phyloP scores from a whole-genome alignment of 1,140 invertebrate genomes.

The Drosophila micromelanica region DNA sequence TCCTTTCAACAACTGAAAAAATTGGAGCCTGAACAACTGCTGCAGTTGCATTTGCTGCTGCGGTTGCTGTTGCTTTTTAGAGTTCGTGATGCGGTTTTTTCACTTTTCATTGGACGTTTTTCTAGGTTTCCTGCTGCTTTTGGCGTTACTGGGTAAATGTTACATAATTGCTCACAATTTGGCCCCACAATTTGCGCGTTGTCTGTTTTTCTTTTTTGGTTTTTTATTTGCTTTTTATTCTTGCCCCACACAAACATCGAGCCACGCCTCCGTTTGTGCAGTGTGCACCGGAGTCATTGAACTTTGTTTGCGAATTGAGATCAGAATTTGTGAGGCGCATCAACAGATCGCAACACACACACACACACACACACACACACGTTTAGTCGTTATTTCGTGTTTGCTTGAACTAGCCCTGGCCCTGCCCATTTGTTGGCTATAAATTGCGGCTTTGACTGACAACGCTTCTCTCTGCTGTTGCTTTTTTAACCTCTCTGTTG shows the following conservation, averaged over 20 bases:
- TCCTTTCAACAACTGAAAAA: slow-evolving; percentile 54
- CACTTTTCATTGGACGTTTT: slow-evolving; percentile 70
- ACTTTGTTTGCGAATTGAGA: slow-evolving; percentile 30
- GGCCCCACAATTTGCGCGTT: slow-evolving; percentile 25
- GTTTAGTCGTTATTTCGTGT: background rate
- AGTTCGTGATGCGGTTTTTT: slow-evolving; percentile 66
- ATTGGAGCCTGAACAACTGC: slow-evolving; percentile 21
- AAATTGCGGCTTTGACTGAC: slow-evolving; percentile 25
- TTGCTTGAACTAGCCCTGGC: slow-evolving; percentile 17
- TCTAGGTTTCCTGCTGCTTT: slow-evolving; percentile 82
- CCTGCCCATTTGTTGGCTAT: slow-evolving; percentile 30
- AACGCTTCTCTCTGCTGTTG: background rate
- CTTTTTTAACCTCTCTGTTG: background rate
- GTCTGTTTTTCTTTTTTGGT: background rate
- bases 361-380: slow-evolving; percentile 5
- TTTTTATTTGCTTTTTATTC: background rate
- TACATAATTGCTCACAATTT: slow-evolving; percentile 62
- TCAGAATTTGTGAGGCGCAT: slow-evolving; percentile 28
- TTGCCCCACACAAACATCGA: background rate
- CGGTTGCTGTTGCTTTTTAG: slow-evolving; percentile 25
- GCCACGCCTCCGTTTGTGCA: slow-evolving; percentile 17
- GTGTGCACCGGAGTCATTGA: slow-evolving; percentile 30
- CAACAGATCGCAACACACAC: slow-evolving; percentile 17
- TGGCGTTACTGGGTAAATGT: slow-evolving; percentile 79
- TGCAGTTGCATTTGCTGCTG: slow-evolving; percentile 17